Base-by-base conservation (phyloP, 2,113 vertebrate species). In the Sphyrna mokarran region DNA sequence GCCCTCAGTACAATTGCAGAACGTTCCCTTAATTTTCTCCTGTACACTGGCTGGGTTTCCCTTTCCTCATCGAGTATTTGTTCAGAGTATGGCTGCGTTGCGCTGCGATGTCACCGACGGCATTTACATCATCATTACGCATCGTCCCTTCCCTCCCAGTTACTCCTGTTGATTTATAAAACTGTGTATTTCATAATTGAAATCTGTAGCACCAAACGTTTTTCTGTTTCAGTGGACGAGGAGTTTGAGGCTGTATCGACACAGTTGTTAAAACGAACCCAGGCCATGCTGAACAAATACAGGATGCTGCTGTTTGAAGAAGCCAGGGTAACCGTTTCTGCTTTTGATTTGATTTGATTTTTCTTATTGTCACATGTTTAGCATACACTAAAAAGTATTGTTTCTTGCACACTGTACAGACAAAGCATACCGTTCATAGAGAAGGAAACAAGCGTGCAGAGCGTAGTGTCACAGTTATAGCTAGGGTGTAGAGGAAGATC, bases 261-360 rank as follows among this genome's bases (percentile, higher is more conserved):
- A 10, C 97, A 98, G 96, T 97, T 98, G 96, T 97, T 98, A 76
- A 98, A 98, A 95, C 97, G 97, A 85, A 97, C 97, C 96, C 98
- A 98, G 97, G 97, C 98, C 96, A 98, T 98, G 98, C 96, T 98
- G 78, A 98, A 98, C 97, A 98, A 98, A 96, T 98, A 98, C 95
- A 97, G 98, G 96, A 97, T 98, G 97, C 97, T 98, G 85, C 96
- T 98, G 95, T 97, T 98, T 22, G 96, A 96, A 96, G 98, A 98
- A 78, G 96, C 98, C 61, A 97, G 97, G 97, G 98, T 98, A 91
- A 95, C 23, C 0, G 22, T 40, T 43, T 94, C 63, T 94, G n/a
- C 37, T 69, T 94, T 0, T 70, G 20, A 54, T 54, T 54, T 54
- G 48, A 54, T 54, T 54, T 54, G 48, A 54, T 54, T 54, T 54